Percentiles rank a stretch among this genome's conserved stretches.
Conservation (phyloP, 2,888 invertebrate genomes). For the Orthosia cruda region DNA sequence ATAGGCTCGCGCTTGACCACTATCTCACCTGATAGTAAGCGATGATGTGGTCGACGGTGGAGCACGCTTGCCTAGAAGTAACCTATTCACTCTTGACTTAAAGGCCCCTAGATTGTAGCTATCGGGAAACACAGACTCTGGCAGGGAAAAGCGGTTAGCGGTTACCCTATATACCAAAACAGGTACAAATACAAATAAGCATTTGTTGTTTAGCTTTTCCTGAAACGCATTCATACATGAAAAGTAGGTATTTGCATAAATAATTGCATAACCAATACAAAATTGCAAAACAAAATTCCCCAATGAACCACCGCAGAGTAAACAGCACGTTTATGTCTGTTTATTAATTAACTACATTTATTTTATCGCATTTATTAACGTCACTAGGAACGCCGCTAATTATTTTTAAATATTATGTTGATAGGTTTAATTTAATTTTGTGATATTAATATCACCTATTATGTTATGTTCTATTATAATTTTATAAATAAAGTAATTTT, state of each 20-base stretch:
- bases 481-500: too few species aligned
- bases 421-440: background rate
- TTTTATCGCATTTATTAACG: background rate
- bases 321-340: slow-evolving; percentile 14
- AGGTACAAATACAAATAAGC: background rate
- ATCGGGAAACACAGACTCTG: too few species aligned
- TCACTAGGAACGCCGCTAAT: background rate
- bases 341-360: background rate
- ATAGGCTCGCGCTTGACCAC: too few species aligned
- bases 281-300: background rate
- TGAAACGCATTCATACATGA: slow-evolving; percentile 4
- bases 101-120: too few species aligned
- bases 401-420: slow-evolving; percentile 1
- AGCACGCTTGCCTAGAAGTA: too few species aligned
- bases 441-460: slow-evolving; percentile 1
- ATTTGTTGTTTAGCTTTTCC: slow-evolving; percentile 1
- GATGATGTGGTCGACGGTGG: too few species aligned
- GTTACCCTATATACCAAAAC: background rate
- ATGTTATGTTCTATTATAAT: too few species aligned
- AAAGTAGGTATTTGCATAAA: background rate
- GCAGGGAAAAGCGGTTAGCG: too few species aligned
- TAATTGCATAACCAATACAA: background rate
- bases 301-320: slow-evolving; percentile 6
- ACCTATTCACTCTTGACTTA: too few species aligned
- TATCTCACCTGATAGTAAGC: too few species aligned